Conservation (phyloP, 1,140 invertebrate genomes). For the Ceratina australensis region DNA sequence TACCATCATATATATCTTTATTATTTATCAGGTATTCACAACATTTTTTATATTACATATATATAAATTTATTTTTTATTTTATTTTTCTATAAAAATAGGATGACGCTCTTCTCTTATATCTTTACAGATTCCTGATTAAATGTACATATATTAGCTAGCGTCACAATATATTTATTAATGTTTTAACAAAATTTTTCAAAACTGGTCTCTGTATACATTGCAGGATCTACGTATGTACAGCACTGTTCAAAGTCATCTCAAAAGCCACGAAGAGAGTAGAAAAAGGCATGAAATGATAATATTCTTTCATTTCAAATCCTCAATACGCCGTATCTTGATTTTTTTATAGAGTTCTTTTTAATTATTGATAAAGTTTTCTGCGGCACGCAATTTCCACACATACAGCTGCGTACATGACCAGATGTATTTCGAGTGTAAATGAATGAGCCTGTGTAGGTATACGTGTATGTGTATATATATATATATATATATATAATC, state of each 20-base stretch:
- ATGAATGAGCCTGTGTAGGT: constrained; percentile 44
- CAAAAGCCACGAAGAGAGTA: constrained; percentile 70
- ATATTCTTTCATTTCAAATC: constrained; percentile 61
- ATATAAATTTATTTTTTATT: constrained; percentile 41
- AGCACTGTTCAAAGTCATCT: constrained; percentile 64
- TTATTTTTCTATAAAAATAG: constrained; percentile 62
- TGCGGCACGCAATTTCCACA: constrained; percentile 42
- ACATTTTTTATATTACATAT: constrained; percentile 42
- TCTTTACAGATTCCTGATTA: constrained; percentile 32
- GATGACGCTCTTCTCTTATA: constrained; percentile 38
- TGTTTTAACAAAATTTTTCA: constrained; percentile 41
- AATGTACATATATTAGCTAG: constrained; percentile 32
- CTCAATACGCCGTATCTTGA: constrained; percentile 45
- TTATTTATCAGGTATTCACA: constrained; percentile 52
- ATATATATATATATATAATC: constrained; percentile 52
- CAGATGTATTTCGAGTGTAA: constrained; percentile 43
- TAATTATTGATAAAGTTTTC: constrained; percentile 38
- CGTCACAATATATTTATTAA: constrained; percentile 33
- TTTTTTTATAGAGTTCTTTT: constrained; percentile 20
- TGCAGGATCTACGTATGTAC: constrained; percentile 62
- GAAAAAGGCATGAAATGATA: constrained; percentile 70
- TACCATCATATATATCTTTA: constrained; percentile 30
- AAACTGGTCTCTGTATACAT: constrained; percentile 65
- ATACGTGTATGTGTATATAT: constrained; percentile 24
- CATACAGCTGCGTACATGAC: constrained; percentile 44